phyloP scores from a whole-genome alignment of 2,888 invertebrate genomes.

The Phrixothrix hirtus region DNA sequence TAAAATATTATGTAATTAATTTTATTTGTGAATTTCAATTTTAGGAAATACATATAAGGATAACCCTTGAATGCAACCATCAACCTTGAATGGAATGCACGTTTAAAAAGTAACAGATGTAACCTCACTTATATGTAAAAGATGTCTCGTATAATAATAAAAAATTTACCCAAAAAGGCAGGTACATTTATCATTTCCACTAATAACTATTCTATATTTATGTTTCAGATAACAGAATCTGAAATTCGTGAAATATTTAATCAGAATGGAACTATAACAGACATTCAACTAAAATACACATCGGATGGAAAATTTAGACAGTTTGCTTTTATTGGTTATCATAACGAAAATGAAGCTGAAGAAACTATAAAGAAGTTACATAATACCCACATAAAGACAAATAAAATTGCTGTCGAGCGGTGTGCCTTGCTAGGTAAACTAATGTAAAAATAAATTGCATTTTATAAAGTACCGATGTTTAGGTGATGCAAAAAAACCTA shows the following conservation, averaged over 20 bases:
- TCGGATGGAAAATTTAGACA: constrained; percentile 89
- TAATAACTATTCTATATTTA: constrained; percentile 25
- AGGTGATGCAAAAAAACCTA: constrained; percentile 73
- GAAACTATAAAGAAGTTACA: constrained; percentile 79
- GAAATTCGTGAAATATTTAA: constrained; percentile 77
- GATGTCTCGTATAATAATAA: constrained; percentile 88
- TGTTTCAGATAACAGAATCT: constrained; percentile 74
- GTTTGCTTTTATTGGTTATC: constrained; percentile 93
- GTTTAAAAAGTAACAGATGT: background rate
- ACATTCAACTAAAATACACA: constrained; percentile 91
- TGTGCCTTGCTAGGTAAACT: constrained; percentile 73
- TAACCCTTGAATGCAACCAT: background rate
- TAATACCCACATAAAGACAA: constrained; percentile 82
- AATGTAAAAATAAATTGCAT: too few species aligned
- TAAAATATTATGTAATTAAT: too few species aligned
- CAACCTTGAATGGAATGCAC: background rate
- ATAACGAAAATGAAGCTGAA: constrained; percentile 76
- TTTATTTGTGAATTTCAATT: too few species aligned
- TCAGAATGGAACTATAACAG: constrained; percentile 84
- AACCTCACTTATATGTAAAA: constrained; percentile 6
- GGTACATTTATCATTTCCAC: constrained; percentile 46
- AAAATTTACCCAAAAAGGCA: constrained; percentile 88
- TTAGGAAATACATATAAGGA: too few species aligned
- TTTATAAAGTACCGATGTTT: too few species aligned
- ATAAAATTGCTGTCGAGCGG: constrained; percentile 76